A percentile compares a stretch with the other conserved stretches of the same genome.
Evolutionary conservation across 2,113 vertebrate genomes (phyloP).

Genomic region (Pseudorectes ferrugineus): DNA sequence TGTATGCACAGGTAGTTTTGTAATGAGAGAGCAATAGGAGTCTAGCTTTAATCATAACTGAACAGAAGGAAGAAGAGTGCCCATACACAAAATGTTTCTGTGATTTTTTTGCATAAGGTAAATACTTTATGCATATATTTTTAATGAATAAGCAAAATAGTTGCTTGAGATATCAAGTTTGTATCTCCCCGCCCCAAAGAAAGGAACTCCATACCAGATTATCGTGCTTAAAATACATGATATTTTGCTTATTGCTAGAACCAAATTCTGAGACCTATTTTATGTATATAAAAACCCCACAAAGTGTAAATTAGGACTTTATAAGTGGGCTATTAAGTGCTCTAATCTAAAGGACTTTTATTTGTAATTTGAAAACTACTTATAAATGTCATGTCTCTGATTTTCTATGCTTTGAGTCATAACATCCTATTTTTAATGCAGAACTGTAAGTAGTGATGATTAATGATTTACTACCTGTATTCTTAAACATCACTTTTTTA

Average conservation of each 20-base stretch:
- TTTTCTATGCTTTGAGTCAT: neutral
- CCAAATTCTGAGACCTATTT: neutral
- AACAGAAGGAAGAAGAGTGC: neutral
- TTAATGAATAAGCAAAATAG: neutral
- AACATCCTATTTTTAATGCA: neutral
- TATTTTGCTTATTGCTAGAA: neutral
- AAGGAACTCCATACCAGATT: neutral
- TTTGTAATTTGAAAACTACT: neutral
- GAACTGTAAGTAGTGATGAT: neutral
- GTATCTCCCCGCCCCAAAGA: accelerated
- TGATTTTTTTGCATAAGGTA: neutral
- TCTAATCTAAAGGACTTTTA: neutral
- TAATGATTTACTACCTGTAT: neutral
- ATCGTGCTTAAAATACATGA: neutral
- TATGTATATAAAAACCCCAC: neutral
- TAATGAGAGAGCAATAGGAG: neutral
- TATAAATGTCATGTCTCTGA: neutral
- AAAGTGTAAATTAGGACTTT: neutral
- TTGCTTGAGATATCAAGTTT: neutral
- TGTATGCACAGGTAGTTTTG: neutral
- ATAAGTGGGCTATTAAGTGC: neutral
- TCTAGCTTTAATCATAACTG: neutral
- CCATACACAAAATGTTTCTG: neutral
- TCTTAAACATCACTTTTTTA: neutral
- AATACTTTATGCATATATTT: neutral